Base-by-base conservation (phyloP, 2,888 invertebrate genomes). In the Creontiades dilutus region DNA sequence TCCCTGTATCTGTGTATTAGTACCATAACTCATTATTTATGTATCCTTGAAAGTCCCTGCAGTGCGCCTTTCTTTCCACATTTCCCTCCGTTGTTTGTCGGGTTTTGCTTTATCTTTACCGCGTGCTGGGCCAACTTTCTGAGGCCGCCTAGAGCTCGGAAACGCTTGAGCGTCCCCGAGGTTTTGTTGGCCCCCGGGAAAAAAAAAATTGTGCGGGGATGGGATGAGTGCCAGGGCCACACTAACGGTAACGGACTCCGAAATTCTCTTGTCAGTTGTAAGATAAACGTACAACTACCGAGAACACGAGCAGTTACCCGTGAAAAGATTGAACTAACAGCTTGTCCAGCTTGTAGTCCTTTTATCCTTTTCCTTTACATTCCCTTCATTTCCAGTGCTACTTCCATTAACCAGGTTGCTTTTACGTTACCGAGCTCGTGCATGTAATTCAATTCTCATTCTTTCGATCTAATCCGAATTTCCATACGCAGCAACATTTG, bases 181-280 rank as follows among this genome's bases (percentile, higher is more conserved):
- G 57, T 57, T 57, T 57, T 57, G 57, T 57, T n/a, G 57, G 57
- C 57, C 57, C n/a, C n/a, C 57, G 5, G 16, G 5, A 57, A 57
- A 57, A 57, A 57, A 57, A n/a, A 13, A 13, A 13, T 13, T 55
- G n/a, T n/a, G 57, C 13, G 57, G 52, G 11, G 52, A 57, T 57
- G 57, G 57, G 57, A 57, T 57, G 19, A 57, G 57, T 57, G 57
- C 57, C 57, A 57, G 57, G n/a, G 57, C n/a, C n/a, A 5, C 57
- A 57, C 16, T 57, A 57, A 5, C n/a, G n/a, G n/a, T 57, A 57
- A 57, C 57, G 14, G 57, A n/a, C 57, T 57, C 1, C n/a, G 57
- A 57, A n/a, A n/a, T 57, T 57, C n/a, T 16, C 57, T 57, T n/a
- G 57, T 57, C 57, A 7, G 57, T 57, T n/a, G 57, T 57, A 57